Evolutionary conservation across 92 coral and sea anemone species (phyloP).

Genomic region (Diadumene lineata): DNA sequence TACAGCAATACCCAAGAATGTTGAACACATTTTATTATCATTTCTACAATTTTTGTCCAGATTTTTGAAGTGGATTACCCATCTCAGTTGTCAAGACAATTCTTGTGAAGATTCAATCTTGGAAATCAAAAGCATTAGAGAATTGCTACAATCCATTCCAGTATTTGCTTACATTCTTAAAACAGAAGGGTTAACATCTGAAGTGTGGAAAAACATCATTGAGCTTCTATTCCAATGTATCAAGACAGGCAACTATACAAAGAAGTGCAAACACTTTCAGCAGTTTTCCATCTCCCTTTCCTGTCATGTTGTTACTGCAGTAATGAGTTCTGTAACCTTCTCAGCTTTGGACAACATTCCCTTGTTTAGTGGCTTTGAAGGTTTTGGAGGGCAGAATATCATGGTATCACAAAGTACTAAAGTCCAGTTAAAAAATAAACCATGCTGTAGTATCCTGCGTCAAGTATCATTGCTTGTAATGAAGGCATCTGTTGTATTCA

Average conservation of each 20-base stretch:
- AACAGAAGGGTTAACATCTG: constrained; percentile 38
- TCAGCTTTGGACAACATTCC: constrained; percentile 56
- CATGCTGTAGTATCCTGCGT: constrained; percentile 28
- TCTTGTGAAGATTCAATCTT: neutral
- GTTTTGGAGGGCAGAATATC: constrained; percentile 65
- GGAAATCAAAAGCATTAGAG: neutral
- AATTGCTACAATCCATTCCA: constrained; percentile 17
- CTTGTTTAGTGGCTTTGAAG: constrained; percentile 32
- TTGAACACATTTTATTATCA: constrained; percentile 12
- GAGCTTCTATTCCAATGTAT: constrained; percentile 18
- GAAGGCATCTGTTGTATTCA: constrained; percentile 30
- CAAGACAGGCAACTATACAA: neutral
- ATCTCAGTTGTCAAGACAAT: neutral
- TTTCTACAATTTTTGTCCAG: constrained; percentile 9
- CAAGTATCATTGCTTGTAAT: constrained; percentile 38
- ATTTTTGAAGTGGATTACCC: constrained; percentile 13
- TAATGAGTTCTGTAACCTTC: constrained; percentile 39
- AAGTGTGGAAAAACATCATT: constrained; percentile 52
- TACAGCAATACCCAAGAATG: constrained; percentile 1
- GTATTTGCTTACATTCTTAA: constrained; percentile 54
- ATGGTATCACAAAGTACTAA: neutral
- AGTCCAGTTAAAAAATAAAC: neutral
- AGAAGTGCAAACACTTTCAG: neutral
- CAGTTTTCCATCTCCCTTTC: neutral
- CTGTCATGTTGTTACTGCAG: constrained; percentile 7